Evolutionary conservation across 2,888 invertebrate species (phyloP).

Genomic region (Rhingia rostrata): DNA sequence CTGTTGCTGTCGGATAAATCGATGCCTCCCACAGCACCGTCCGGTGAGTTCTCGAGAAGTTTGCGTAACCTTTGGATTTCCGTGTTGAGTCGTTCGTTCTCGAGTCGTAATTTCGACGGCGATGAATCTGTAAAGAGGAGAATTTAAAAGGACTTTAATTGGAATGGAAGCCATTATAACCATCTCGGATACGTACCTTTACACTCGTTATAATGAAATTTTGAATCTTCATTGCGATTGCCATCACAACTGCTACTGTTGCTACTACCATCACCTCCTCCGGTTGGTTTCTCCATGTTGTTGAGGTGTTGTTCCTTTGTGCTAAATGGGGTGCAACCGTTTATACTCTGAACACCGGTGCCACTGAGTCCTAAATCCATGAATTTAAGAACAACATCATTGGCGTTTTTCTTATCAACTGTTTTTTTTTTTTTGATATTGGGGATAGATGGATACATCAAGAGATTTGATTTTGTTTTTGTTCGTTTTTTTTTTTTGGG

Average conservation of each 20-base stretch:
- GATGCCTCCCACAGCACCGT: constrained; percentile 84
- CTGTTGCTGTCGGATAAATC: constrained; percentile 81
- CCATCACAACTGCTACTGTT: constrained; percentile 79
- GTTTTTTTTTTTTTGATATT: constrained; percentile 46
- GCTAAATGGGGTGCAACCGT: constrained; percentile 71
- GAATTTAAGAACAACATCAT: constrained; percentile 80
- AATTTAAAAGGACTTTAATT: background rate
- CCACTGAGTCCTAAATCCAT: constrained; percentile 77
- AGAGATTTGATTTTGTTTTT: constrained; percentile 36
- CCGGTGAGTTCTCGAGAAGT: constrained; percentile 85
- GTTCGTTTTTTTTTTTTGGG: constrained; percentile 20
- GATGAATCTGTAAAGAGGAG: constrained; percentile 64
- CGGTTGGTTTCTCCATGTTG: constrained; percentile 64
- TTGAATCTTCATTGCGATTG: constrained; percentile 80
- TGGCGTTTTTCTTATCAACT: constrained; percentile 81
- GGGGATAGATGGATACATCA: constrained; percentile 51
- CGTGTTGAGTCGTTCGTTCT: constrained; percentile 89
- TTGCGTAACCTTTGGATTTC: constrained; percentile 81
- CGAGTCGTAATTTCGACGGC: constrained; percentile 84
- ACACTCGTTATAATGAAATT: constrained; percentile 78
- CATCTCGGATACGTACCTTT: constrained; percentile 69
- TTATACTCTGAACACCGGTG: constrained; percentile 71
- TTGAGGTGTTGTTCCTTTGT: constrained; percentile 57
- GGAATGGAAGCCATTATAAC: constrained; percentile 17
- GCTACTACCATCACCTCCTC: constrained; percentile 56